Conservation (phyloP, 2,888 invertebrate species). For the Chaetogeoica ovagalla region DNA sequence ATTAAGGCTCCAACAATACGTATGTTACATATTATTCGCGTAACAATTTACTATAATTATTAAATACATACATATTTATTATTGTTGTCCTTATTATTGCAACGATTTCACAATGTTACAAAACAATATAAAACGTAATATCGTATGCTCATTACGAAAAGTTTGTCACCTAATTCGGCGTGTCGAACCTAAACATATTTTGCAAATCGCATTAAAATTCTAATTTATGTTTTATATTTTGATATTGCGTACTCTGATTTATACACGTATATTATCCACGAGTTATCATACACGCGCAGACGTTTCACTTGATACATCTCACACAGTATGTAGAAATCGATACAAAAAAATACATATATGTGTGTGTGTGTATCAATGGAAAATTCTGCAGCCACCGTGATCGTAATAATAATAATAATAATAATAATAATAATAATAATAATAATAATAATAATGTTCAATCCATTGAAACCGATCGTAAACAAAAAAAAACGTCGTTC, state of each 20-base stretch:
- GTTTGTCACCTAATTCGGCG: not conserved
- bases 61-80: too few species aligned
- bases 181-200: not conserved
- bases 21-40: too few species aligned
- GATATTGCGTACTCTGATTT: not conserved
- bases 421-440: not conserved
- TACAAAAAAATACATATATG: not conserved
- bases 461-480: slow-evolving; percentile 21
- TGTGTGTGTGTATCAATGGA: not conserved
- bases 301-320: slow-evolving; percentile 15
- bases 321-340: slow-evolving; percentile 5
- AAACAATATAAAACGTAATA: not conserved
- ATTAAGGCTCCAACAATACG: too few species aligned
- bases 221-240: too few species aligned
- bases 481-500: slow-evolving; percentile 12
- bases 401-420: slow-evolving; percentile 8
- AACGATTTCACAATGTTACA: not conserved
- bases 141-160: not conserved
- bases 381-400: slow-evolving; percentile 22
- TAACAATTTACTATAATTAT: too few species aligned
- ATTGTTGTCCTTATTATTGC: too few species aligned
- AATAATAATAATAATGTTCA: not conserved
- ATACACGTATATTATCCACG: slow-evolving; percentile 1
- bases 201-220: not conserved
- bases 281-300: not conserved